Percentiles rank a stretch among this genome's conserved stretches.
phyloP scores from a whole-genome alignment of 35 echinoderm and acorn worm genomes.

The Anneissia japonica region DNA sequence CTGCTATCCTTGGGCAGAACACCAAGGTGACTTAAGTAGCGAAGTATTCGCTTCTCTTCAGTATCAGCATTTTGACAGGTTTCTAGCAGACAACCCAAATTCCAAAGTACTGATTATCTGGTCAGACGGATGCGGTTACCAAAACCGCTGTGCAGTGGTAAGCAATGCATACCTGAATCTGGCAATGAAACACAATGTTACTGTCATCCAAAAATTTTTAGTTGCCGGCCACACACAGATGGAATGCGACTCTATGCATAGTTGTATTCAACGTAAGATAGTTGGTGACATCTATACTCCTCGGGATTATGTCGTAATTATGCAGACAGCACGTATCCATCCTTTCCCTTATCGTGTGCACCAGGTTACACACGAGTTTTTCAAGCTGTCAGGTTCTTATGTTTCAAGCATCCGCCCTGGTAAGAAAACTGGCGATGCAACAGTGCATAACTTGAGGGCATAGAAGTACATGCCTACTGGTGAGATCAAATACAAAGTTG shows the following conservation, averaged over 20 bases:
- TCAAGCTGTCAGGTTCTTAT: neutral
- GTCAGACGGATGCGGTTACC: conserved; percentile 32
- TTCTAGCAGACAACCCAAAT: neutral
- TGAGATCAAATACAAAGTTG: too few species aligned
- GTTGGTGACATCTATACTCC: conserved; percentile 14
- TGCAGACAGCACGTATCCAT: neutral
- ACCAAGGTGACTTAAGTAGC: neutral
- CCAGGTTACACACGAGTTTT: neutral
- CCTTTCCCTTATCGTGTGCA: conserved; percentile 2
- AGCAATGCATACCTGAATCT: neutral
- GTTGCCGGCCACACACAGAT: conserved; percentile 45
- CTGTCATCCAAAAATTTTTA: conserved; percentile 1
- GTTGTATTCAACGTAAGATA: conserved; percentile 14
- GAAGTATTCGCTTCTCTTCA: conserved; percentile 20
- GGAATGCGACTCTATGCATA: conserved; percentile 37
- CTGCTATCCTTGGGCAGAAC: conserved; percentile 1
- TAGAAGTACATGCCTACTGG: too few species aligned
- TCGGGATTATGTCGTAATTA: conserved; percentile 21
- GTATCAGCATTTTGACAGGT: conserved; percentile 17
- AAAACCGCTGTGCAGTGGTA: conserved; percentile 10
- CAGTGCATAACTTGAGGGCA: conserved; percentile 7
- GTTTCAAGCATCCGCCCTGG: neutral
- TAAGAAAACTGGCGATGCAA: conserved; percentile 25
- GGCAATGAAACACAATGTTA: conserved; percentile 3
- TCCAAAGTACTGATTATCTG: conserved; percentile 9